Evolutionary conservation across 2,888 invertebrate genomes (phyloP).

Genomic region (Myopa testacea): DNA sequence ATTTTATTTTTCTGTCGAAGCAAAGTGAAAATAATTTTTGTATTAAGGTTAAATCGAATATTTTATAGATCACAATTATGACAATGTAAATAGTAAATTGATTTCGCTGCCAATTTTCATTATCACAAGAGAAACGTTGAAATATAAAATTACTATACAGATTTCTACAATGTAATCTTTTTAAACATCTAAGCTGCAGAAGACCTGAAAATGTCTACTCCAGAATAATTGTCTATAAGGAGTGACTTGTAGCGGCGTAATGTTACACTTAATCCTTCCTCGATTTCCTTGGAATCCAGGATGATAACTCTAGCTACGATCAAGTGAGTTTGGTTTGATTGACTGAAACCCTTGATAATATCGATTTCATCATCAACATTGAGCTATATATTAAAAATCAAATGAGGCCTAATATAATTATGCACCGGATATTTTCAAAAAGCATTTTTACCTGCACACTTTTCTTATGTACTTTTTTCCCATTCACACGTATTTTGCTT

Average conservation of each 20-base stretch:
- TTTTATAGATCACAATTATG: too few species aligned
- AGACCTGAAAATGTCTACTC: conserved; percentile 60
- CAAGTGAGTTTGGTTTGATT: conserved; percentile 77
- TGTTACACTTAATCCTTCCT: conserved; percentile 72
- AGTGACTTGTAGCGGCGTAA: conserved; percentile 77
- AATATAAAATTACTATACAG: too few species aligned
- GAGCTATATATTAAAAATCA: conserved; percentile 69
- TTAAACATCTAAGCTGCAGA: conserved; percentile 59
- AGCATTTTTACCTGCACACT: conserved; percentile 72
- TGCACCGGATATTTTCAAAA: neutral
- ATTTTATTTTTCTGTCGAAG: too few species aligned
- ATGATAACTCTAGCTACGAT: conserved; percentile 78
- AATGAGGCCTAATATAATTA: neutral
- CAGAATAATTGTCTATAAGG: conserved; percentile 78
- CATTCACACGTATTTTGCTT: conserved; percentile 84
- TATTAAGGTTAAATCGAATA: too few species aligned
- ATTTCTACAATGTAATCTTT: too few species aligned
- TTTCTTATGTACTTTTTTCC: conserved; percentile 81
- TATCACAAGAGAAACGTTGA: too few species aligned
- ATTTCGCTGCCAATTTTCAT: too few species aligned
- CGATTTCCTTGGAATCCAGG: conserved; percentile 70
- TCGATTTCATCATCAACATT: conserved; percentile 82
- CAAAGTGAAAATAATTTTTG: too few species aligned
- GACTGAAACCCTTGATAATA: conserved; percentile 76
- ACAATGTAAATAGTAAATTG: too few species aligned